These are phyloP conservation scores for Falco concolor DNA, from an alignment of 2,797 vertebrate species.

Conservation along the genomic window DNA sequence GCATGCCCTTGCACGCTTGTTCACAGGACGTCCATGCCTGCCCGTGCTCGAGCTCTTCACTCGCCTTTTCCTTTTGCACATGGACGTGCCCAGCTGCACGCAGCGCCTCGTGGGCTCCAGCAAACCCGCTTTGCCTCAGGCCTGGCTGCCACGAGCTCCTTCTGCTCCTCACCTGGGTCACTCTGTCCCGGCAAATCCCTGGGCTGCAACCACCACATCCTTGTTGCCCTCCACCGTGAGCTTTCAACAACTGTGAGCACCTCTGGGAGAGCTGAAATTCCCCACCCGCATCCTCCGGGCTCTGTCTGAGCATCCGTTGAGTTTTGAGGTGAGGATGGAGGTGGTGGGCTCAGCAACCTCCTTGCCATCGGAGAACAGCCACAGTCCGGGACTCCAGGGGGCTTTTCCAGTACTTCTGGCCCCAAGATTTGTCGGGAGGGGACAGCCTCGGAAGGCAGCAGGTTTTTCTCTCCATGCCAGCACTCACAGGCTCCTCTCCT, in stretches of 20 bases:
- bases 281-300: fast-evolving
- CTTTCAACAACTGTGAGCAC: fast-evolving
- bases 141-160: fast-evolving
- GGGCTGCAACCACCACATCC: fast-evolving
- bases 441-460: fast-evolving
- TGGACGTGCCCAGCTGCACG: not conserved
- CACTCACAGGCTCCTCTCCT: not conserved
- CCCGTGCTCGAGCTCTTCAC: not conserved
- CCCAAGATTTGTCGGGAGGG: not conserved
- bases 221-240: fast-evolving
- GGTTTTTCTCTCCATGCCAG: not conserved
- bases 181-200: not conserved
- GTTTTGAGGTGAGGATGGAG: not conserved
- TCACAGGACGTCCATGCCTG: fast-evolving
- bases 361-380: too few relatives aligned
- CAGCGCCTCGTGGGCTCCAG: not conserved
- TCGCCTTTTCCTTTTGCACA: fast-evolving
- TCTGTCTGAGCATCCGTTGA: fast-evolving
- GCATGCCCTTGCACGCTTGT: not conserved
- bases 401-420: not conserved
- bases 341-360: not conserved
- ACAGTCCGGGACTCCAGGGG: fast-evolving
- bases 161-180: not conserved
- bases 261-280: not conserved
- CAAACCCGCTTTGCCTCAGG: not conserved